A percentile compares a stretch with the other conserved stretches of the same genome.
Conservation (phyloP, 2,888 invertebrate species). For the Mamestra brassicae region DNA sequence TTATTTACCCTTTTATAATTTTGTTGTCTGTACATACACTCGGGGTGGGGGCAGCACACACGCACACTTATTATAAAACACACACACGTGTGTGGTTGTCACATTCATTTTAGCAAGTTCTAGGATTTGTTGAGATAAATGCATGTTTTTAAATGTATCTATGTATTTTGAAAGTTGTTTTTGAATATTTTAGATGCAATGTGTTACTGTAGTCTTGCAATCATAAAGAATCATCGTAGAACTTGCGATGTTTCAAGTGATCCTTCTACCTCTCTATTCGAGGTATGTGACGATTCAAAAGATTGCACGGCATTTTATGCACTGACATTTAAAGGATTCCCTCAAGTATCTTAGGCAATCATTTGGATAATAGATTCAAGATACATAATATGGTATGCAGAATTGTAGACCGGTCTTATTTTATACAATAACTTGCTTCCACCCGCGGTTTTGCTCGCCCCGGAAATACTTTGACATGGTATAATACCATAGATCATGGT, state of each 20-base stretch:
- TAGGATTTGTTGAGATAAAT: slow-evolving; percentile 16
- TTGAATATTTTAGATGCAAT: not conserved
- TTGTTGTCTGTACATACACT: slow-evolving; percentile 81
- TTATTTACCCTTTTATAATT: slow-evolving; percentile 91
- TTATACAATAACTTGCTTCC: not conserved
- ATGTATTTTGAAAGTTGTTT: not conserved
- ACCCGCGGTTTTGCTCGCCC: too few relatives aligned
- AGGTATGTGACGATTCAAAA: not conserved
- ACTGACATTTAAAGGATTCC: not conserved
- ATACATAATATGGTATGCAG: not conserved
- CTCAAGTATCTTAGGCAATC: not conserved
- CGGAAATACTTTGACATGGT: too few relatives aligned
- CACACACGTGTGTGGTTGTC: slow-evolving; percentile 16
- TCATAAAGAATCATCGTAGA: too few relatives aligned
- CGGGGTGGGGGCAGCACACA: slow-evolving; percentile 54
- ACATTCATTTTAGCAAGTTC: slow-evolving; percentile 41
- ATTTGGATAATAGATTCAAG: not conserved
- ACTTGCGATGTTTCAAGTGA: too few relatives aligned
- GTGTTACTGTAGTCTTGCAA: too few relatives aligned
- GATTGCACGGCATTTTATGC: not conserved
- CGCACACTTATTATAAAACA: slow-evolving; percentile 34
- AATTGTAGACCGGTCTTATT: not conserved
- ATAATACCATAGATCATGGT: too few relatives aligned
- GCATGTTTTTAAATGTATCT: not conserved
- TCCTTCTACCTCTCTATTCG: not conserved